Conservation (phyloP, 2,113 vertebrate species). For the Cebus imitator region DNA sequence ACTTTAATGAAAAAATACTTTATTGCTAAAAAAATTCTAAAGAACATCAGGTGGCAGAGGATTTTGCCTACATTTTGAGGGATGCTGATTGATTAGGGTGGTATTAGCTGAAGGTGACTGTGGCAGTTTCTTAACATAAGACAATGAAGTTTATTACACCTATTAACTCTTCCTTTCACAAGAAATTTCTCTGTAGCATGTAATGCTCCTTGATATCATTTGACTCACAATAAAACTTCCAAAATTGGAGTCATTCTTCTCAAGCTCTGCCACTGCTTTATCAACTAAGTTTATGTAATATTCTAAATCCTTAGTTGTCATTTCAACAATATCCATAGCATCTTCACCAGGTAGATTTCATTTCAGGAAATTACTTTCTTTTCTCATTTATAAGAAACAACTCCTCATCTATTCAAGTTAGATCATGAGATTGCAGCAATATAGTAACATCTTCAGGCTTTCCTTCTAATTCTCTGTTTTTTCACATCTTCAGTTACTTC, state of each 20-base stretch:
- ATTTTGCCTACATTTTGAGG: not conserved
- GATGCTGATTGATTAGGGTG: not conserved
- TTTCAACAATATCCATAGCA: not conserved
- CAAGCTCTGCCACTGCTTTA: not conserved
- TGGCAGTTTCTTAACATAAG: not conserved
- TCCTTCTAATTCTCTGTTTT: not conserved
- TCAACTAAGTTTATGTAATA: not conserved
- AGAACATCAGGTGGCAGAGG: not conserved
- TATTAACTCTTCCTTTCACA: not conserved
- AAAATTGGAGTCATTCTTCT: not conserved
- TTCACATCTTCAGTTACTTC: not conserved
- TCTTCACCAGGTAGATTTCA: not conserved
- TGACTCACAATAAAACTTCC: not conserved
- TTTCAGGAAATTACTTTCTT: not conserved
- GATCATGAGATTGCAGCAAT: not conserved
- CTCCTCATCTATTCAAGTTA: not conserved
- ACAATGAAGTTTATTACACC: not conserved
- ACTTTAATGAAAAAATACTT: not conserved
- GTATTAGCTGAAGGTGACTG: not conserved
- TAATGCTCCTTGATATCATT: not conserved
- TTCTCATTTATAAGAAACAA: not conserved
- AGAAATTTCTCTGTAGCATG: not conserved
- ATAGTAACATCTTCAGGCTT: not conserved
- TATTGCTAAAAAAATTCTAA: not conserved
- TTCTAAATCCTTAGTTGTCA: not conserved